A percentile compares a stretch with the other conserved stretches of the same genome.
phyloP scores from a whole-genome alignment of 2,113 vertebrate genomes.

The Ictalurus punctatus region DNA sequence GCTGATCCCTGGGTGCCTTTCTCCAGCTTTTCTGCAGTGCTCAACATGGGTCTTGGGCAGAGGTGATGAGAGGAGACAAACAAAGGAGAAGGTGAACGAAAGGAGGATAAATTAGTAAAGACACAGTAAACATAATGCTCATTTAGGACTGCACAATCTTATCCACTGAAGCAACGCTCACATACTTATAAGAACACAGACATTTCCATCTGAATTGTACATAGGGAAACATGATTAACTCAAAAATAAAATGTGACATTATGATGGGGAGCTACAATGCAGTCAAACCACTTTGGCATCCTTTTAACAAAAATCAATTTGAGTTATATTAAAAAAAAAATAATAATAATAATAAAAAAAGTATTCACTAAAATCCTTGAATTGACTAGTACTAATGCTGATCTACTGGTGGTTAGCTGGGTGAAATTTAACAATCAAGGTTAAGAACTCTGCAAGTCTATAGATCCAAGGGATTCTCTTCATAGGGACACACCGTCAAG shows the following conservation, averaged over 20 bases:
- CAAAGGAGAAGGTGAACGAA: constrained; percentile 22
- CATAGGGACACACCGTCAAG: background rate
- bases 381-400: background rate
- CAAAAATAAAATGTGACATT: constrained; percentile 8
- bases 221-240: background rate
- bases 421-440: background rate
- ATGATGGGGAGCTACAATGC: constrained; percentile 55
- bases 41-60: constrained; percentile 60
- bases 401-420: background rate
- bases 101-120: background rate
- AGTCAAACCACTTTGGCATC: constrained; percentile 45
- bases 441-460: background rate
- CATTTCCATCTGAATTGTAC: background rate
- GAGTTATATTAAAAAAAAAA: background rate
- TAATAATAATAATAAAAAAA: background rate
- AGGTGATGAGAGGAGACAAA: constrained; percentile 53
- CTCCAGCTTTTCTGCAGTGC: constrained; percentile 58
- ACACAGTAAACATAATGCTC: background rate
- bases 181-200: background rate
- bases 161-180: constrained; percentile 23
- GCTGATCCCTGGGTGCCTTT: constrained; percentile 53
- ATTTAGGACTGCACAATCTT: background rate
- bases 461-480: background rate
- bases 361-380: background rate
- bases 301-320: constrained; percentile 5